Evolutionary conservation across 1,140 invertebrate species (phyloP).

Genomic region (Musca vetustissima): DNA sequence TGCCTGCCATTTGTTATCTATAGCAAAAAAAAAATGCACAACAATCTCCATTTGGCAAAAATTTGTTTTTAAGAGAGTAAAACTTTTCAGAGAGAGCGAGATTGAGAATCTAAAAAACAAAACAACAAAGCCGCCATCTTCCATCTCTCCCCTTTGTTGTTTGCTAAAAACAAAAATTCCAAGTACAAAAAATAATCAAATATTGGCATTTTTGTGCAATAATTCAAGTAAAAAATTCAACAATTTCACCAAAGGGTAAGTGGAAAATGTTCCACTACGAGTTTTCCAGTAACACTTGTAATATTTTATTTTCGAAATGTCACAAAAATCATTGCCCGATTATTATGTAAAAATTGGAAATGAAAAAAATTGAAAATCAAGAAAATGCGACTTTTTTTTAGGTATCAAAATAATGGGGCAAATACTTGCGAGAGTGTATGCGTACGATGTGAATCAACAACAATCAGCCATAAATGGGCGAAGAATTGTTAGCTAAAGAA

Average conservation of each 20-base stretch:
- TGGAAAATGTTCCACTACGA: slow-evolving; percentile 27
- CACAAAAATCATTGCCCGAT: slow-evolving; percentile 20
- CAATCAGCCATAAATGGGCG: no score
- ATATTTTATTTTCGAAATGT: slow-evolving; percentile 27
- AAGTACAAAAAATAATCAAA: neutral
- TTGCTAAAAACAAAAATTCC: slow-evolving; percentile 8
- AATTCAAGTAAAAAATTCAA: slow-evolving; percentile 26
- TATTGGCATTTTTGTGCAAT: slow-evolving; percentile 22
- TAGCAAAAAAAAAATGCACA: no score
- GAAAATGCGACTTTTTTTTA: neutral
- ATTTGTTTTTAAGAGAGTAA: no score
- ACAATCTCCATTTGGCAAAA: no score
- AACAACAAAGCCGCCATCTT: slow-evolving; percentile 5
- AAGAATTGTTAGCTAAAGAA: no score
- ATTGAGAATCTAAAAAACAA: neutral
- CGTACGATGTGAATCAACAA: no score
- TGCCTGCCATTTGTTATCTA: no score
- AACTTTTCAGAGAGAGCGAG: no score
- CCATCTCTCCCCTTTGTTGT: no score
- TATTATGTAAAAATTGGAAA: slow-evolving; percentile 25
- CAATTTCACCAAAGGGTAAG: slow-evolving; percentile 24
- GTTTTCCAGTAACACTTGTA: slow-evolving; percentile 19
- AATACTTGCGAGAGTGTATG: no score
- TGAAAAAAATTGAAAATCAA: slow-evolving; percentile 17
- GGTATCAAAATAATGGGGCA: no score